A percentile compares a stretch with the other conserved stretches of the same genome.
These are phyloP conservation scores for Oryzias melastigma DNA, from an alignment of 2,113 vertebrate genomes.

Conservation along the genomic window DNA sequence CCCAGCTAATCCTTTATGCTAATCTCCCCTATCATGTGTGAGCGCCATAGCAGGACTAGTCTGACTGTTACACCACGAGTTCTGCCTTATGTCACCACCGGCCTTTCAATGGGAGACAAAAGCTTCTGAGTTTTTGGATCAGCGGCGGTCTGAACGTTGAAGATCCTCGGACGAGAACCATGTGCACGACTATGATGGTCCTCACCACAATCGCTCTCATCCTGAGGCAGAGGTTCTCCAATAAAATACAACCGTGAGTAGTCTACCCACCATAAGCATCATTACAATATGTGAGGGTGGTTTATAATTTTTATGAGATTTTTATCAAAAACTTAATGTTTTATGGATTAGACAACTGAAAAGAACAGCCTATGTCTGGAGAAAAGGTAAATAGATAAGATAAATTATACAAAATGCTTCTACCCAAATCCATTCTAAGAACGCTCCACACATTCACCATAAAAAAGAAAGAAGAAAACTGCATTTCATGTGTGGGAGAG, in stretches of 20 bases:
- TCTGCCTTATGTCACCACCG: constrained; percentile 32
- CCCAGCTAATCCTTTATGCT: constrained; percentile 66
- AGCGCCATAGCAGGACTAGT: constrained; percentile 63
- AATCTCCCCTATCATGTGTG: constrained; percentile 59
- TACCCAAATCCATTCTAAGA: background rate
- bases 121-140: constrained; percentile 10
- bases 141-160: constrained; percentile 10
- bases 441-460: background rate
- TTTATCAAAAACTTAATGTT: background rate
- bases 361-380: background rate
- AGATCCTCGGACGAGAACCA: constrained; percentile 47
- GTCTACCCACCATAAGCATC: background rate
- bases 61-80: constrained; percentile 40
- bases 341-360: background rate
- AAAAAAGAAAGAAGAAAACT: background rate
- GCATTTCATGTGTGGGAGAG: constrained; percentile 25
- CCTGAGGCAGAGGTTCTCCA: constrained; percentile 30
- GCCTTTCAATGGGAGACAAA: constrained; percentile 47
- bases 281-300: no score
- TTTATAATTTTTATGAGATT: background rate
- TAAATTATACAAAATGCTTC: constrained; percentile 3
- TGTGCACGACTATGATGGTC: constrained; percentile 65
- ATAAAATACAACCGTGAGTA: constrained; percentile 64
- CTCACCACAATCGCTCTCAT: constrained; percentile 28
- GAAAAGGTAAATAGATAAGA: background rate